phyloP scores from a whole-genome alignment of 1,140 invertebrate genomes.

The Thrips palmi region DNA sequence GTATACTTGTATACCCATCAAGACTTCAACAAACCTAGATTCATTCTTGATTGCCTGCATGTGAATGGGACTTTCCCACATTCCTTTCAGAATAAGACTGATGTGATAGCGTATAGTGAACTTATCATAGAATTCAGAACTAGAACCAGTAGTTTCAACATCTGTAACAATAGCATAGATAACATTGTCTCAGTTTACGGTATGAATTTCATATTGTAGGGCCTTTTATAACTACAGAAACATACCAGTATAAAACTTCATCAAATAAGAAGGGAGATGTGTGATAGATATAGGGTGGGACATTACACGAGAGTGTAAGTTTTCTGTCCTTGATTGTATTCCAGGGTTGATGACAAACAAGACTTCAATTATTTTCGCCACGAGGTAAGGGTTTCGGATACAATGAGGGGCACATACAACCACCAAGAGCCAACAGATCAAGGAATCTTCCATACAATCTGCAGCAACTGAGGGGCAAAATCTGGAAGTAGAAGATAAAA shows the following conservation, averaged over 20 bases:
- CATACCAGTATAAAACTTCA: constrained; percentile 86
- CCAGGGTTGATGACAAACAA: constrained; percentile 80
- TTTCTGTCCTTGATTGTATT: constrained; percentile 46
- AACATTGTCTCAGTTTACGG: background rate
- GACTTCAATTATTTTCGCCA: constrained; percentile 88
- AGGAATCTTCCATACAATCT: constrained; percentile 57
- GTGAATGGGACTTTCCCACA: constrained; percentile 55
- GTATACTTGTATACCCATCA: no score
- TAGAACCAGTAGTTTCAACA: constrained; percentile 92
- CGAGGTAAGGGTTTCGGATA: constrained; percentile 89
- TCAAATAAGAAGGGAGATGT: constrained; percentile 66
- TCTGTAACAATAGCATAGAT: constrained; percentile 30
- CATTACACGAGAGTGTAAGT: constrained; percentile 48
- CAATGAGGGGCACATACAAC: constrained; percentile 77
- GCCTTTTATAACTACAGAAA: constrained; percentile 2
- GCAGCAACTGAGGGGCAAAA: constrained; percentile 55
- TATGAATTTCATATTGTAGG: background rate
- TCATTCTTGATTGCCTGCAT: constrained; percentile 59
- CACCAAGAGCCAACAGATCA: constrained; percentile 75
- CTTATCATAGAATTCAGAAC: constrained; percentile 97
- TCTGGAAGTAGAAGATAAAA: constrained; percentile 30
- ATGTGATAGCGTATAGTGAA: constrained; percentile 97
- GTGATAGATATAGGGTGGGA: constrained; percentile 70
- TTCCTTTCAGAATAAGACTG: constrained; percentile 83
- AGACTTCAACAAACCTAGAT: constrained; percentile 39